Conservation (phyloP, 2,113 vertebrate genomes). For the Gorsachius goisagi region DNA sequence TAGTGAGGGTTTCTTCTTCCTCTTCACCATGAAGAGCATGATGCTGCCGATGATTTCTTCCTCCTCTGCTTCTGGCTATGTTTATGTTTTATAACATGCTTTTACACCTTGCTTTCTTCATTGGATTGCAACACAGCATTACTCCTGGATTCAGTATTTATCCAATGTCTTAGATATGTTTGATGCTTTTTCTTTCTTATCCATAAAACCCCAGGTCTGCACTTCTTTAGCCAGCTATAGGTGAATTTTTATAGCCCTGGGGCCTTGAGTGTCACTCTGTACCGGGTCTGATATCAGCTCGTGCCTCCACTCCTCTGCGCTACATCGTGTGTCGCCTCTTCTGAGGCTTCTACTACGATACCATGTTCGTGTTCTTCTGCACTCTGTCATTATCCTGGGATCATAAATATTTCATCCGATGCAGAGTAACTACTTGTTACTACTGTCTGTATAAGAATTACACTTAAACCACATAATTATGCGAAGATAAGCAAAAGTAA, state of each 20-base stretch:
- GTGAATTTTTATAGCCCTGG: not conserved
- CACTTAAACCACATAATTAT: not conserved
- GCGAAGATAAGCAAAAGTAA: conserved; percentile 26
- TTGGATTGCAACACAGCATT: not conserved
- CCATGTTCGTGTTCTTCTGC: not conserved
- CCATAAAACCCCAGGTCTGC: not conserved
- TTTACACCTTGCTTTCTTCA: not conserved
- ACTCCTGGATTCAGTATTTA: not conserved
- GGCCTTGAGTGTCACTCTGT: not conserved
- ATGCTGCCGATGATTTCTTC: not conserved
- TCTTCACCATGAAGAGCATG: not conserved
- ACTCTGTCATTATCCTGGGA: not conserved
- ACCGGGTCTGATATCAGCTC: not conserved
- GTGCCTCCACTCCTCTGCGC: not conserved
- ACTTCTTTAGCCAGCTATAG: not conserved
- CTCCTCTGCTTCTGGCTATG: not conserved
- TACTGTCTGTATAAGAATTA: conserved; percentile 10
- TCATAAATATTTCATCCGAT: conserved; percentile 31
- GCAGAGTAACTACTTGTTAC: not conserved
- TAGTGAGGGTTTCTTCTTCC: not conserved
- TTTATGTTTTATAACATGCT: not conserved
- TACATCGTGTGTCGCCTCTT: not conserved
- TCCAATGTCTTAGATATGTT: not conserved
- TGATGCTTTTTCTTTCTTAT: not conserved
- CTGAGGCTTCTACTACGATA: fast-evolving